phyloP scores from a whole-genome alignment of 2,888 invertebrate species.

The Drosophila leonis region DNA sequence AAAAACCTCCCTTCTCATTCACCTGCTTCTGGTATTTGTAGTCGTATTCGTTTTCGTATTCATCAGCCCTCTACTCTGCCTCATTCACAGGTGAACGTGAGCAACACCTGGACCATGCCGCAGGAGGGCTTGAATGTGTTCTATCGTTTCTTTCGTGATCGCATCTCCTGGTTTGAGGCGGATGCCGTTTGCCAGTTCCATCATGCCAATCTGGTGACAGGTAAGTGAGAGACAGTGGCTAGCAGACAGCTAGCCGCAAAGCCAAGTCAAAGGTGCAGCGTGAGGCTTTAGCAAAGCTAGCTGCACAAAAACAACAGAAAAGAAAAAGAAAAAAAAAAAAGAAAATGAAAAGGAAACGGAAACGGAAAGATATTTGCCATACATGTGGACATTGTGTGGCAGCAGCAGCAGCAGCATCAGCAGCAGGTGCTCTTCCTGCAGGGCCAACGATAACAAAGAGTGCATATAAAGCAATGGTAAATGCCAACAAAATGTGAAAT shows the following conservation, averaged over 20 bases:
- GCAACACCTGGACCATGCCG: slow-evolving; percentile 93
- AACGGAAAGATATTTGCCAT: slow-evolving; percentile 29
- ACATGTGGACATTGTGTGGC: slow-evolving; percentile 6
- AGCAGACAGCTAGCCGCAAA: slow-evolving; percentile 17
- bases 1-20: background rate
- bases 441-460: slow-evolving; percentile 7
- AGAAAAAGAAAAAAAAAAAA: background rate
- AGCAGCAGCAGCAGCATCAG: background rate
- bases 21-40: background rate
- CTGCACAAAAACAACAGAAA: background rate
- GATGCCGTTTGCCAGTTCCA: slow-evolving; percentile 94
- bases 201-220: slow-evolving; percentile 92
- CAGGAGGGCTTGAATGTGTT: slow-evolving; percentile 93
- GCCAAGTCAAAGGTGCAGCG: slow-evolving; percentile 28
- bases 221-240: slow-evolving; percentile 85
- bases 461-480: slow-evolving; percentile 44
- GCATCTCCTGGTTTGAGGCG: slow-evolving; percentile 94
- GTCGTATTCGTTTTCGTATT: background rate
- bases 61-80: background rate
- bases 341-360: background rate
- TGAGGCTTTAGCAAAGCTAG: slow-evolving; percentile 12
- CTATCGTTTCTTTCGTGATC: slow-evolving; percentile 93
- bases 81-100: slow-evolving; percentile 90
- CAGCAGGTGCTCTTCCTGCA: background rate
- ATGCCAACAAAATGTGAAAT: slow-evolving; percentile 67